A percentile compares a stretch with the other conserved stretches of the same genome.
phyloP scores from a whole-genome alignment of 2,113 vertebrate genomes.

The Sprattus sprattus region DNA sequence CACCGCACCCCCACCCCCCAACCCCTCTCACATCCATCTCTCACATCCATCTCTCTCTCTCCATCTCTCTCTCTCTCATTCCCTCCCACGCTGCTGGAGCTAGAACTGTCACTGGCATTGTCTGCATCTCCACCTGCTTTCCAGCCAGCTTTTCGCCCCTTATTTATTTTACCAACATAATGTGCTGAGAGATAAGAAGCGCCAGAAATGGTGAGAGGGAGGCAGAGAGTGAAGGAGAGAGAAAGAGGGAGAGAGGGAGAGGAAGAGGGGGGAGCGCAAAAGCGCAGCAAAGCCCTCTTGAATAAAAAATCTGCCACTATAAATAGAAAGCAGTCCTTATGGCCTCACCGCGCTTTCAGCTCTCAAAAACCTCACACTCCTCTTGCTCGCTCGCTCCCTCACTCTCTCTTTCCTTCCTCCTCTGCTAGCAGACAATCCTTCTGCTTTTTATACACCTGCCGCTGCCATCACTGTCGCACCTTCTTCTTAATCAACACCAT shows the following conservation, averaged over 20 bases:
- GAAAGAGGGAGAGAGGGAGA: conserved; percentile 6
- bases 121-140: conserved; percentile 42
- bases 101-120: conserved; percentile 23
- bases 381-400: conserved; percentile 25
- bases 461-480: not conserved
- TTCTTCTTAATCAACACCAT: conserved; percentile 6
- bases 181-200: conserved; percentile 42
- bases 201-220: conserved; percentile 29
- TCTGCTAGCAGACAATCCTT: not conserved
- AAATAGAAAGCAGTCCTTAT: conserved; percentile 69
- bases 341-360: conserved; percentile 57
- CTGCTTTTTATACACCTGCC: not conserved
- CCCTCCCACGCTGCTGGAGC: conserved; percentile 20
- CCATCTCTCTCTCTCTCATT: not conserved
- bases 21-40: not conserved
- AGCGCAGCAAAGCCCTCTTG: conserved; percentile 65
- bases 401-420: not conserved
- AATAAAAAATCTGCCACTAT: conserved; percentile 74
- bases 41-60: not conserved
- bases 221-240: not conserved
- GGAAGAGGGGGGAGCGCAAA: conserved; percentile 55
- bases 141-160: conserved; percentile 16
- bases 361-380: conserved; percentile 51
- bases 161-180: conserved; percentile 44
- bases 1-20: not conserved